Conservation (phyloP, 2,113 vertebrate species). For the Candoia aspera region DNA sequence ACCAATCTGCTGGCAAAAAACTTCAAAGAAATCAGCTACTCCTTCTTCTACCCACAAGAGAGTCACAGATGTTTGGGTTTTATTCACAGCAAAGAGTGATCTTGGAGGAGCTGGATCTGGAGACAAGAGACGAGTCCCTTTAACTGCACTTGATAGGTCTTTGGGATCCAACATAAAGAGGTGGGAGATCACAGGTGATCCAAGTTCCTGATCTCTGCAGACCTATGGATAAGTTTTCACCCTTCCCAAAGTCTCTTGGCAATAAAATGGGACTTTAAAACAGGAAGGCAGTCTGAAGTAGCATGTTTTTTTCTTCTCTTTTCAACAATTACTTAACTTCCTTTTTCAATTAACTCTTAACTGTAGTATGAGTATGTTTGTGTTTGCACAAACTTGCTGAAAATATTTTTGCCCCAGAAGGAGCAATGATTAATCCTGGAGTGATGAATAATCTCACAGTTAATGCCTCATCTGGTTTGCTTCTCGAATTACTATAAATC, state of each 20-base stretch:
- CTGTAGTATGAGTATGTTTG: conserved; percentile 14
- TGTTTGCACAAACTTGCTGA: not conserved
- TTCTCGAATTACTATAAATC: not conserved
- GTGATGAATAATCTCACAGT: not conserved
- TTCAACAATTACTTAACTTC: conserved; percentile 67
- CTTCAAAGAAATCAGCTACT: conserved; percentile 90
- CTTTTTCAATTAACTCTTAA: conserved; percentile 57
- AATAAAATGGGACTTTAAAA: conserved; percentile 39
- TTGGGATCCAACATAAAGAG: conserved; percentile 9
- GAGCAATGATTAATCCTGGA: not conserved
- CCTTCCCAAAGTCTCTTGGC: not conserved
- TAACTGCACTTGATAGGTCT: conserved; percentile 27
- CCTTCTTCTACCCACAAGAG: conserved; percentile 95
- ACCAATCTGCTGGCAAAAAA: conserved; percentile 80
- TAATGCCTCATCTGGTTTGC: not conserved
- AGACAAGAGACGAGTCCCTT: conserved; percentile 33
- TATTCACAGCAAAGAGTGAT: conserved; percentile 89
- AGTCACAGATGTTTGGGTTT: conserved; percentile 89
- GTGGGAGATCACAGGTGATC: not conserved
- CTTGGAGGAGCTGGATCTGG: conserved; percentile 91
- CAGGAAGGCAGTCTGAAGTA: conserved; percentile 33
- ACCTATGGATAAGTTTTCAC: conserved; percentile 36
- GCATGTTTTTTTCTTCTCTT: conserved; percentile 40
- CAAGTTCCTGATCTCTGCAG: not conserved
- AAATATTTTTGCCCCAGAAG: conserved; percentile 22